phyloP scores from a whole-genome alignment of 2,888 invertebrate species.

The Acrobasis suavella region DNA sequence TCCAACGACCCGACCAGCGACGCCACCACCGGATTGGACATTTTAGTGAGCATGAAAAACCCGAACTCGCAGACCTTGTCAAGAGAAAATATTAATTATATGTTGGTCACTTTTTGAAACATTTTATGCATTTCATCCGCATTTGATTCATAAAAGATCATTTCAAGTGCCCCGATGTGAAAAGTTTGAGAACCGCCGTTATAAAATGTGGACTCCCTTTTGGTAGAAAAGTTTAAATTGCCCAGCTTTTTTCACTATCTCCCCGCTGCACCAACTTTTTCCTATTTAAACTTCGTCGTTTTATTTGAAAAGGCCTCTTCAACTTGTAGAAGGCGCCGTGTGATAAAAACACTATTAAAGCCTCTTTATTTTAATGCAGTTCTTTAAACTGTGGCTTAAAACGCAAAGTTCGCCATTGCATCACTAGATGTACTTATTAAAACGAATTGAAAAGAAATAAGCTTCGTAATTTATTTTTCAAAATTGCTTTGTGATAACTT shows the following conservation, averaged over 20 bases:
- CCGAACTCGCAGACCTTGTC: too few species aligned
- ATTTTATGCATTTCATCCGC: too few species aligned
- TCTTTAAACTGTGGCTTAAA: slow-evolving; percentile 20
- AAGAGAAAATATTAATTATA: too few species aligned
- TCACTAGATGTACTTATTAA: neutral
- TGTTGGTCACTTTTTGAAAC: too few species aligned
- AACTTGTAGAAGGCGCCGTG: slow-evolving; percentile 39
- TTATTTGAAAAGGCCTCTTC: slow-evolving; percentile 65
- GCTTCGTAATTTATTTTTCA: neutral
- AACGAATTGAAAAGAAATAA: neutral
- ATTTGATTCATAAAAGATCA: too few species aligned
- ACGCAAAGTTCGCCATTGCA: slow-evolving; percentile 6
- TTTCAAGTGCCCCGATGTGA: too few species aligned
- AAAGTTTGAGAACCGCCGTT: too few species aligned
- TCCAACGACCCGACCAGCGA: too few species aligned
- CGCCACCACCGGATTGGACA: too few species aligned
- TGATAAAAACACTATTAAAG: slow-evolving; percentile 39
- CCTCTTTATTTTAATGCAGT: slow-evolving; percentile 25
- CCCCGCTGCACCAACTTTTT: slow-evolving; percentile 70
- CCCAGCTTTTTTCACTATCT: slow-evolving; percentile 78
- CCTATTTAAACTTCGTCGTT: slow-evolving; percentile 79
- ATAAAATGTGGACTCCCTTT: slow-evolving; percentile 63
- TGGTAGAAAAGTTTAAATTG: slow-evolving; percentile 75
- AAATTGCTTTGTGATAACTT: neutral
- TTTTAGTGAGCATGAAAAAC: too few species aligned